Percentiles rank a stretch among this genome's conserved stretches.
Evolutionary conservation across 1,140 invertebrate species (phyloP).

Genomic region (Panagrolaimus sp.): DNA sequence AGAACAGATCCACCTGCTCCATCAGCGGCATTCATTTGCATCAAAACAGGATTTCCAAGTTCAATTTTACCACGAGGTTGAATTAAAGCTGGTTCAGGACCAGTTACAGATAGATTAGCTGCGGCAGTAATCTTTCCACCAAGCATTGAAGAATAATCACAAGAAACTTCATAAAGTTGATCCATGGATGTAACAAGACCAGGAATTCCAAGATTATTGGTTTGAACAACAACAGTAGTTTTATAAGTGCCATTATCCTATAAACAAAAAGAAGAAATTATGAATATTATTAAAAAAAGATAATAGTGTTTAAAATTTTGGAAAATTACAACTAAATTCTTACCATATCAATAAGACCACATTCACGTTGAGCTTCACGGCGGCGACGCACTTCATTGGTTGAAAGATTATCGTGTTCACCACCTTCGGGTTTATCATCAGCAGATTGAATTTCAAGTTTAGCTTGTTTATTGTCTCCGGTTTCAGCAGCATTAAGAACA

Average conservation of each 20-base stretch:
- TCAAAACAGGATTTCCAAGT: slow-evolving; percentile 56
- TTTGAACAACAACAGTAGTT: slow-evolving; percentile 57
- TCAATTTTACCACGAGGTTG: slow-evolving; percentile 58
- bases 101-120: slow-evolving; percentile 56
- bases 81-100: slow-evolving; percentile 54
- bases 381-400: slow-evolving; percentile 49
- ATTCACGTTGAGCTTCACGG: slow-evolving; percentile 45
- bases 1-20: slow-evolving; percentile 16
- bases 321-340: slow-evolving; percentile 3
- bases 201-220: slow-evolving; percentile 57
- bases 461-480: not conserved
- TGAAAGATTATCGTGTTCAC: slow-evolving; percentile 10
- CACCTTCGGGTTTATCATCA: slow-evolving; percentile 17
- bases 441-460: slow-evolving; percentile 13
- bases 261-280: too few species aligned
- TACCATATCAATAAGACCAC: slow-evolving; percentile 48
- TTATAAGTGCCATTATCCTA: slow-evolving; percentile 57
- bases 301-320: too few species aligned
- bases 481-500: slow-evolving; percentile 40
- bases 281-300: too few species aligned
- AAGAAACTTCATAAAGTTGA: slow-evolving; percentile 54
- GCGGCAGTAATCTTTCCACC: slow-evolving; percentile 52
- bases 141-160: slow-evolving; percentile 51
- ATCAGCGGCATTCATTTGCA: slow-evolving; percentile 46
- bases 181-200: slow-evolving; percentile 58